Evolutionary conservation across 2,888 invertebrate species (phyloP).

Genomic region (Operophtera brumata): DNA sequence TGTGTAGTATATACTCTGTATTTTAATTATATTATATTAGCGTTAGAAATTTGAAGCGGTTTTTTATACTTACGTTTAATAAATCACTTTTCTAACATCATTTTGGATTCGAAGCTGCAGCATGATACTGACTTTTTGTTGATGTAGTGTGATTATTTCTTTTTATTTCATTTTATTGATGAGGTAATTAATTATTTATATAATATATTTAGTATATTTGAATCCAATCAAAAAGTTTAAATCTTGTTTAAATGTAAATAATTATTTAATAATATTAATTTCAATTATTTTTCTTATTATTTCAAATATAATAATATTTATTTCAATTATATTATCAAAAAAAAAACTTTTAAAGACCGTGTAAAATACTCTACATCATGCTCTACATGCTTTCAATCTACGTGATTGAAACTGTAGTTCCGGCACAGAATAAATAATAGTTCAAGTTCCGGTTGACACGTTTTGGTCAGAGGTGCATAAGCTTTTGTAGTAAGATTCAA

Average conservation of each 20-base stretch:
- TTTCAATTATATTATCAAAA: slow-evolving; percentile 78
- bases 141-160: slow-evolving; percentile 65
- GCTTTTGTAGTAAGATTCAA: no score
- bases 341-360: slow-evolving; percentile 79
- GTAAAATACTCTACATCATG: slow-evolving; percentile 84
- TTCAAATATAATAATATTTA: slow-evolving; percentile 70
- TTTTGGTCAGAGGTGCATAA: no score
- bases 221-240: slow-evolving; percentile 86
- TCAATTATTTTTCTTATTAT: slow-evolving; percentile 60
- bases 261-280: slow-evolving; percentile 60
- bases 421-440: no score
- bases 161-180: slow-evolving; percentile 84
- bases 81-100: slow-evolving; percentile 61
- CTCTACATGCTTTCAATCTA: no score
- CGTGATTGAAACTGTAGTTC: no score
- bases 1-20: no score
- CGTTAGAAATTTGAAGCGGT: no score
- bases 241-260: slow-evolving; percentile 81
- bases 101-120: slow-evolving; percentile 66
- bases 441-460: no score
- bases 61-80: no score
- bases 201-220: slow-evolving; percentile 86
- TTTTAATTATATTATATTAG: no score
- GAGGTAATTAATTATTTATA: slow-evolving; percentile 83
- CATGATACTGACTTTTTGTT: slow-evolving; percentile 70